These are phyloP conservation scores for Ephydatia muelleri DNA, from an alignment of 37 sponge, comb jelly and placozoan species.

Conservation along the genomic window DNA sequence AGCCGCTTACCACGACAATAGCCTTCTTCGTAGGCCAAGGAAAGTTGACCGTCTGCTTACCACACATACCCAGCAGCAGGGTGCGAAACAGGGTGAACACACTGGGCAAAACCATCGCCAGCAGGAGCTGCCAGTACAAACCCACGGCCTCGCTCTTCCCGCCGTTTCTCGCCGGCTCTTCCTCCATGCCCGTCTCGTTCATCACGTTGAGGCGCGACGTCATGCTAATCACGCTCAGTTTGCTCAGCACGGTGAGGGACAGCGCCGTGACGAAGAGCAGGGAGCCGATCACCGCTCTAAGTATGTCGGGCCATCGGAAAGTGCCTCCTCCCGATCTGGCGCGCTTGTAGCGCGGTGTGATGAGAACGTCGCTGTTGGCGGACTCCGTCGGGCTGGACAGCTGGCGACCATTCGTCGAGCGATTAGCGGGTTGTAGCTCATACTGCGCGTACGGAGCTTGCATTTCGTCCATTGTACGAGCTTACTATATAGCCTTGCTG, in stretches of 20 bases:
- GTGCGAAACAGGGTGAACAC: conserved; percentile 56
- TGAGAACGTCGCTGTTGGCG: too few species aligned
- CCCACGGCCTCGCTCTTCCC: not conserved
- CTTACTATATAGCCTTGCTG: too few species aligned
- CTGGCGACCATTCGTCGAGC: too few species aligned
- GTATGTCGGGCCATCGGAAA: not conserved
- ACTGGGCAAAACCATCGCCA: conserved; percentile 72
- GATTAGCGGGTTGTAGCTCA: too few species aligned
- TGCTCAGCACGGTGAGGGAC: conserved; percentile 43
- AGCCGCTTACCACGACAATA: conserved; percentile 50
- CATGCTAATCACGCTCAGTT: conserved; percentile 62
- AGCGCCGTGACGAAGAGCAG: conserved; percentile 45
- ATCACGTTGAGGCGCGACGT: conserved; percentile 24
- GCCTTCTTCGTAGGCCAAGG: conserved; percentile 79
- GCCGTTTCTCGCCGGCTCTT: not conserved
- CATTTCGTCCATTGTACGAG: too few species aligned
- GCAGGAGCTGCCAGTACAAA: conserved; percentile 67
- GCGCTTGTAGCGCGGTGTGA: too few species aligned
- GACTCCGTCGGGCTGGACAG: too few species aligned
- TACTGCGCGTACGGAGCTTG: too few species aligned
- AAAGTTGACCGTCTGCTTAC: conserved; percentile 56
- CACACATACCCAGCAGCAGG: conserved; percentile 61
- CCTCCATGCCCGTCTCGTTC: not conserved
- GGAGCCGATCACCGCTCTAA: conserved; percentile 30
- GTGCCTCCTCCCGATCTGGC: too few species aligned